Percentiles rank a stretch among this genome's conserved stretches.
Evolutionary conservation across 2,797 vertebrate species (phyloP).

Genomic region (Lateolabrax maculatus): DNA sequence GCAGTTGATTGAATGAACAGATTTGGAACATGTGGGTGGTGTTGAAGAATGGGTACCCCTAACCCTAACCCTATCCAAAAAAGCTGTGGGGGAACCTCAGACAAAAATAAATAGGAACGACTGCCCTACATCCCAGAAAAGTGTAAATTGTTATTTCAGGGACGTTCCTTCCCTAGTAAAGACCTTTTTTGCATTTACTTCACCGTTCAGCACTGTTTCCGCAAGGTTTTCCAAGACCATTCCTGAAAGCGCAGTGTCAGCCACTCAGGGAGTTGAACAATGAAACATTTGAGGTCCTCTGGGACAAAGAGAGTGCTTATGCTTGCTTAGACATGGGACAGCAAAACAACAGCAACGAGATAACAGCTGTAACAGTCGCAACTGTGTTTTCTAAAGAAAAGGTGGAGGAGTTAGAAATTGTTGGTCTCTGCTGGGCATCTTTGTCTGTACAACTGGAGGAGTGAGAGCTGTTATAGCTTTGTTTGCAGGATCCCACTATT

Average conservation of each 20-base stretch:
- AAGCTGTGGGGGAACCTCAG: background rate
- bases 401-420: slow-evolving; percentile 13
- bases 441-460: background rate
- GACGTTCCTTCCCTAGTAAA: slow-evolving; percentile 32
- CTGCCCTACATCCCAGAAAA: background rate
- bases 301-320: slow-evolving; percentile 58
- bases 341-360: slow-evolving; percentile 26
- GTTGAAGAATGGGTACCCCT: too few relatives aligned
- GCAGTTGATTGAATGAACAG: too few relatives aligned
- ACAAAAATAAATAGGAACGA: background rate
- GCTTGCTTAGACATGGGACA: slow-evolving; percentile 28
- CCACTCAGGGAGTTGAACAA: slow-evolving; percentile 56
- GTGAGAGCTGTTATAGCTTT: slow-evolving; percentile 17
- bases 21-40: too few relatives aligned
- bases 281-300: slow-evolving; percentile 48
- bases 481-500: slow-evolving; percentile 11
- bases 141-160: background rate
- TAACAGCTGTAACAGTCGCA: slow-evolving; percentile 22
- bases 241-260: slow-evolving; percentile 50
- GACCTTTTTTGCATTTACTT: slow-evolving; percentile 33
- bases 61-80: background rate
- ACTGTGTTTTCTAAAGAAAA: slow-evolving; percentile 38
- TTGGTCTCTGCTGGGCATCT: slow-evolving; percentile 18
- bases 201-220: background rate
- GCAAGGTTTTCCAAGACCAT: background rate